These are phyloP conservation scores for Dorcus parallelipipedus DNA, from an alignment of 2,888 invertebrate species.

Conservation along the genomic window DNA sequence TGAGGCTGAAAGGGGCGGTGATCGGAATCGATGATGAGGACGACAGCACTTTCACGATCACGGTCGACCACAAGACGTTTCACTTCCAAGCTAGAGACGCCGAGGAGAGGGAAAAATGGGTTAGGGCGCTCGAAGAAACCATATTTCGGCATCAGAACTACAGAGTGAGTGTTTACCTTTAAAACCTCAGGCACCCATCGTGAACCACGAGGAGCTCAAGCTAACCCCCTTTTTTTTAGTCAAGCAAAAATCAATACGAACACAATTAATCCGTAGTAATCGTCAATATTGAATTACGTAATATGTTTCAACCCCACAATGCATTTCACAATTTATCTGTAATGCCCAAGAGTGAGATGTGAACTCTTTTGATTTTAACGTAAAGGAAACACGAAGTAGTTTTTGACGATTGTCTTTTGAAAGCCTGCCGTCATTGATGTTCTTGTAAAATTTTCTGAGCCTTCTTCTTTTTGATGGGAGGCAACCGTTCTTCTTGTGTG, in stretches of 20 bases:
- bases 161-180: constrained; percentile 47
- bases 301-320: too few relatives aligned
- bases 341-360: too few relatives aligned
- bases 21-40: constrained; percentile 99
- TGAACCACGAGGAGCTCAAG: not conserved
- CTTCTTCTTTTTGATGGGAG: too few relatives aligned
- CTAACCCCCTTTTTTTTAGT: not conserved
- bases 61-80: constrained; percentile 98
- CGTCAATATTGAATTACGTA: too few relatives aligned
- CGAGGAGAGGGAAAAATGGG: constrained; percentile 95
- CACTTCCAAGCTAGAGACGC: constrained; percentile 97
- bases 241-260: not conserved
- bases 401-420: too few relatives aligned
- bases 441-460: too few relatives aligned
- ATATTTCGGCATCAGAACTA: constrained; percentile 76
- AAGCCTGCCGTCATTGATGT: too few relatives aligned
- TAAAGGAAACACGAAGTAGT: too few relatives aligned
- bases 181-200: not conserved
- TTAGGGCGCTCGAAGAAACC: constrained; percentile 90
- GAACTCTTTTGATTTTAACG: too few relatives aligned
- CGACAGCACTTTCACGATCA: constrained; percentile 98
- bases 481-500: too few relatives aligned
- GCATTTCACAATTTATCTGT: too few relatives aligned
- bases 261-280: too few relatives aligned
- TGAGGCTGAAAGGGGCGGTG: constrained; percentile 93